Conservation (phyloP, 2,113 vertebrate genomes). For the Heterotilapia buettikoferi region DNA sequence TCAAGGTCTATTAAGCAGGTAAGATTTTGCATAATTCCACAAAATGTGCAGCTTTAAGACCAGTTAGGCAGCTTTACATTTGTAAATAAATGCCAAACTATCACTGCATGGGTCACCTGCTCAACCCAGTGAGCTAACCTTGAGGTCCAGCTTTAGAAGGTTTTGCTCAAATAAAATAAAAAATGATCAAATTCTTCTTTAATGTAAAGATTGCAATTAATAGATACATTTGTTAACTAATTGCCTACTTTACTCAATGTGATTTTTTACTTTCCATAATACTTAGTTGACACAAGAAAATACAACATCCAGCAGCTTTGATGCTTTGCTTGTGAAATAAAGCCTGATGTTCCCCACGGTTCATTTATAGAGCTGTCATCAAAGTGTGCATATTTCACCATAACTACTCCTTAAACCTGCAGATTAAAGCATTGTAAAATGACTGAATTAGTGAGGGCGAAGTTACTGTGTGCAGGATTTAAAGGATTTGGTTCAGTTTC, state of each 20-base stretch:
- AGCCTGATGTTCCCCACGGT: not conserved
- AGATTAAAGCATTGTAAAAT: not conserved
- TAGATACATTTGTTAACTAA: not conserved
- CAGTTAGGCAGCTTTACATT: not conserved
- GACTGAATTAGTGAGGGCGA: not conserved
- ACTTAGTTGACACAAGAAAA: not conserved
- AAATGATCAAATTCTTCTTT: not conserved
- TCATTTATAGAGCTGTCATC: not conserved
- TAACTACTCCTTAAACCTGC: not conserved
- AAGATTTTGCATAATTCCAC: not conserved
- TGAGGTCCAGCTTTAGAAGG: not conserved
- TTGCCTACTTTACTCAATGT: not conserved
- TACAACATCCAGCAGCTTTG: not conserved
- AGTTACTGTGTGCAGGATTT: not conserved
- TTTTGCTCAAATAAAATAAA: not conserved
- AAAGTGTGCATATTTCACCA: not conserved
- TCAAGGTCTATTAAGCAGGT: not conserved
- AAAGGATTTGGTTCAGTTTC: not conserved
- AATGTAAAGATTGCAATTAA: not conserved
- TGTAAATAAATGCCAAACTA: not conserved
- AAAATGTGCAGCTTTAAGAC: not conserved
- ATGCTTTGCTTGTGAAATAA: not conserved
- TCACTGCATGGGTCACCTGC: not conserved
- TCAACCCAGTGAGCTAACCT: not conserved
- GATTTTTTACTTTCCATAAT: not conserved